Evolutionary conservation across 2,888 invertebrate species (phyloP), one percentile per base, ranked within the genome.

Genomic region (Eudiplozoon nipponicum): DNA sequence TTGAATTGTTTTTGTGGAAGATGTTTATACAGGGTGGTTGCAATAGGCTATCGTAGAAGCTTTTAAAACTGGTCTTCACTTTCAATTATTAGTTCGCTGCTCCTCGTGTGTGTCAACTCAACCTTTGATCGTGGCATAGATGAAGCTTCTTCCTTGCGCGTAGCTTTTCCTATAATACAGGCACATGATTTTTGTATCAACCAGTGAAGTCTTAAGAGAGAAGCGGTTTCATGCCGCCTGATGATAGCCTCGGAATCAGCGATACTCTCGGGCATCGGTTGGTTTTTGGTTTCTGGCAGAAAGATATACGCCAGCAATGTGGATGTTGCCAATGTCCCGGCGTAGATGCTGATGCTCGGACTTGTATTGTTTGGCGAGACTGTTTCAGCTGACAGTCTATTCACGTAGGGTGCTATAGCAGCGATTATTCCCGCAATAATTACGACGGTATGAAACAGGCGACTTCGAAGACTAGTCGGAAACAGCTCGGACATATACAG

Each of bases 401-500:
- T 33, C 5, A 37, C 34, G 5, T 5, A 5, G n/a, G 37, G 37
- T 5, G 37, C 37, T 11, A 37, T 13, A 5, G 15, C 22, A 5
- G 37, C 34, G 5, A 11, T n/a, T 35, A 34, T 11, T 13, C 34
- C 5, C 7, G 34, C 37, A 15, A 37, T 15, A 5, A n/a, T 11
- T 11, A 33, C 5, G 11, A 18, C 15, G 9, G 18, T 5, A n/a
- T 35, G 34, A 7, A 33, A 5, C 4, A 11, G 5, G 13, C 31
- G n/a, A 34, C 34, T 35, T 15, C 39, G 17, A 19, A 39, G 21
- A 2, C 20, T 21, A 3, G 39, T 39, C 3, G 39, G 39, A n/a
- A 42, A 17, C 2, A 39, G 15, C 23, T 40, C 40, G 5, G 21
- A 42, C 3, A 40, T n/a, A 40, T 41, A 40, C 15, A 40, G 13